Evolutionary conservation across 2,797 vertebrate species (phyloP), one percentile per base, ranked within the genome.

Genomic region (Sebastes hubbsi): DNA sequence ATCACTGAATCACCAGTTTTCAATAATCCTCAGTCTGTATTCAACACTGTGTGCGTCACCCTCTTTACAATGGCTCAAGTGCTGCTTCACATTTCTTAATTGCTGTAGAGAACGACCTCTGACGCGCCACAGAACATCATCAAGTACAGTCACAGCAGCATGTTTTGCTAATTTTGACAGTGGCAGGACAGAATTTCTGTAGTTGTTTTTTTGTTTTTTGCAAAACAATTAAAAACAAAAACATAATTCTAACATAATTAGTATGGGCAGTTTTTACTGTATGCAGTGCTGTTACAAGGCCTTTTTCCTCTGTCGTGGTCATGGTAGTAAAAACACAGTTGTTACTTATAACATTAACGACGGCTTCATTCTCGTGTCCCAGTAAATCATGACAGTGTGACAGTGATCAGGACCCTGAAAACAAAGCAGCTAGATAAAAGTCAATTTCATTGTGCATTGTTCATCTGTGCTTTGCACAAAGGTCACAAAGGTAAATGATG

Each of bases 1-100:
- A 18, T 34, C 56, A 36, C 30, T 59, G 38, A 14, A 38, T 46
- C 58, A 38, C 70, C 24, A 12, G 30, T 58, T 62, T 25, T 69
- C 49, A 60, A 13, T 67, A 58, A 67, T 77, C 30, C 18, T 74
- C 29, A 70, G 1, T 38, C 46, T 12, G 27, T 38, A 12, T 24
- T 38, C 27, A 73, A 12, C 46, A 34, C 38, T 62, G 11, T 49
- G 14, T 81, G 54, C 34, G 2, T 79, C 75, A 82, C 75, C 32
- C 59, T 66, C 68, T 70, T 62, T 30, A 22, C 22, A 69, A 3
- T 34, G 20, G 22, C 71, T 66, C 52, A 59, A 86, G 59, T 70
- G 49, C 56, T 59, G 52, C 62, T 62, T 84, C 24, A 72, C 29
- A 65, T 67, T 62, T 66, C 56, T 61, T 56, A 25, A 72, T 25